Evolutionary conservation across 1,140 invertebrate genomes (phyloP).

Genomic region (Rhagoletis pomonella): DNA sequence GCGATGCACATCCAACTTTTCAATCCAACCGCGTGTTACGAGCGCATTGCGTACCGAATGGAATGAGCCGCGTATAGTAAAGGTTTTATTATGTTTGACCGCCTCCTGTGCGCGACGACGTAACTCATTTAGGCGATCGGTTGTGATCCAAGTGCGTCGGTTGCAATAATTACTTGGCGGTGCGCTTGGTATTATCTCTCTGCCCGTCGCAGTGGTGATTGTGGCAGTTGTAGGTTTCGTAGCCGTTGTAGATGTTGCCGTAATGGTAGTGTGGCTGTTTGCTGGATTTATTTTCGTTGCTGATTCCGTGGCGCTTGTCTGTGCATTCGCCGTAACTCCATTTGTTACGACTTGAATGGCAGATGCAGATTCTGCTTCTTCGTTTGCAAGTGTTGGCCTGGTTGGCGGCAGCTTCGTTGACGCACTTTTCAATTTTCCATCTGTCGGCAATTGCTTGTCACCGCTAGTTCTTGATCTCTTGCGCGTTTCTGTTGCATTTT

Average conservation of each 20-base stretch:
- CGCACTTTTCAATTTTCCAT: background rate
- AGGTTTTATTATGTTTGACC: constrained; percentile 75
- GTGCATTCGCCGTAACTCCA: background rate
- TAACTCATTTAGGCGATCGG: constrained; percentile 75
- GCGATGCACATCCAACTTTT: constrained; percentile 79
- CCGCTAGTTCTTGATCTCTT: background rate
- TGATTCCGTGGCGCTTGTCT: background rate
- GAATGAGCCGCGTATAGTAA: constrained; percentile 75
- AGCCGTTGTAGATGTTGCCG: background rate
- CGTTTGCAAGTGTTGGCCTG: background rate
- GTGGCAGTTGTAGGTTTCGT: background rate
- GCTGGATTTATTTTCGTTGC: background rate
- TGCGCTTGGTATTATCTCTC: constrained; percentile 48
- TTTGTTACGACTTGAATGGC: background rate
- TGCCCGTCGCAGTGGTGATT: constrained; percentile 26
- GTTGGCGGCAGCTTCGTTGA: background rate
- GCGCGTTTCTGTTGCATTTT: background rate
- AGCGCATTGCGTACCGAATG: constrained; percentile 75
- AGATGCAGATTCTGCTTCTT: background rate
- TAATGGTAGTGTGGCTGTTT: background rate
- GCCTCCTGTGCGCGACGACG: constrained; percentile 75
- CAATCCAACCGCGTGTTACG: constrained; percentile 78
- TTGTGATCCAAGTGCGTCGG: constrained; percentile 74
- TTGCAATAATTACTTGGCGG: constrained; percentile 67
- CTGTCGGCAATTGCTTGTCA: background rate